Percentiles rank a stretch among this genome's conserved stretches.
These are phyloP conservation scores for Drosophila neotestacea DNA, from an alignment of 2,888 invertebrate genomes.

Conservation along the genomic window DNA sequence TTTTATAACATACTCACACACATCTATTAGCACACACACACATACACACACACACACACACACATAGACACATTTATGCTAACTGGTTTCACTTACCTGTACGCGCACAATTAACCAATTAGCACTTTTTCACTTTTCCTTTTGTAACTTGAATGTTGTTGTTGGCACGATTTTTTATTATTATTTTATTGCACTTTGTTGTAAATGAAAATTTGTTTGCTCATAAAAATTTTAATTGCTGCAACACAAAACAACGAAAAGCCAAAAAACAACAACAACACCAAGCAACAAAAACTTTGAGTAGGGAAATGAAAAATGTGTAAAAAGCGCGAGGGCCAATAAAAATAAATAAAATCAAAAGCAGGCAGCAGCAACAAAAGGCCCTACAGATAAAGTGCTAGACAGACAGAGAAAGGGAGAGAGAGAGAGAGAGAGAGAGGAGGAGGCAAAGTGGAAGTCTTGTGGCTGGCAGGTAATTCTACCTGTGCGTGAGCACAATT, in stretches of 20 bases:
- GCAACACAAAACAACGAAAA: conserved; percentile 67
- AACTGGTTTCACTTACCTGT: conserved; percentile 28
- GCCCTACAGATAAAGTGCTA: conserved; percentile 42
- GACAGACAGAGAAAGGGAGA: neutral
- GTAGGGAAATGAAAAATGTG: conserved; percentile 67
- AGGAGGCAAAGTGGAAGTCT: neutral
- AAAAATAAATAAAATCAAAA: conserved; percentile 69
- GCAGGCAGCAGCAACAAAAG: conserved; percentile 17
- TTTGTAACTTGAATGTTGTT: conserved; percentile 17
- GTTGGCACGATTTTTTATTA: conserved; percentile 50
- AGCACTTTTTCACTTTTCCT: conserved; percentile 59
- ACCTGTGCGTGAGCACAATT: conserved; percentile 21
- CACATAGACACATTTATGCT: neutral
- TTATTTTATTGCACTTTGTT: conserved; percentile 67
- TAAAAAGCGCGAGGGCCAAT: conserved; percentile 63
- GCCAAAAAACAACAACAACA: conserved; percentile 27
- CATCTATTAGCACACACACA: conserved; percentile 1
- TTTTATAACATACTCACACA: conserved; percentile 8
- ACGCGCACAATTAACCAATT: conserved; percentile 73
- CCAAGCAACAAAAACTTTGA: conserved; percentile 36
- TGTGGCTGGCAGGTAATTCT: conserved; percentile 13
- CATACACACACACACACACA: neutral
- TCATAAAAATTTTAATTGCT: conserved; percentile 80
- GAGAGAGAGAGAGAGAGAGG: neutral
- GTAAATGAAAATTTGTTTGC: conserved; percentile 75